phyloP scores from a whole-genome alignment of 2,888 invertebrate genomes.

The Calliphora vomitoria region DNA sequence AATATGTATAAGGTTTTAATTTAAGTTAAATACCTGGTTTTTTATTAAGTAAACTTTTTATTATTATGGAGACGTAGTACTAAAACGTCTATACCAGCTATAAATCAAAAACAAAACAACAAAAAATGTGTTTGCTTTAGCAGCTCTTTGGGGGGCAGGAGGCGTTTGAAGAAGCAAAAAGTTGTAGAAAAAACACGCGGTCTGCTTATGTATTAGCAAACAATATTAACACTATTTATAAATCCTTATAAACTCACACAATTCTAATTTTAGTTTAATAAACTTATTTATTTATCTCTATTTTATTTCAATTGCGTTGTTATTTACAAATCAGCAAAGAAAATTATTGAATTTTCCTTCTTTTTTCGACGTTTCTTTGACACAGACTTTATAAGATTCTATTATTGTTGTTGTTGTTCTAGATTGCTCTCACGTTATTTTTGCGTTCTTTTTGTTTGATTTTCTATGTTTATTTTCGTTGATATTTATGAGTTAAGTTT shows the following conservation, averaged over 20 bases:
- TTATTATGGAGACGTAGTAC: background rate
- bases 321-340: background rate
- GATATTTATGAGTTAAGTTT: background rate
- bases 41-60: background rate
- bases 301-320: background rate
- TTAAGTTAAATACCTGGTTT: conserved; percentile 16
- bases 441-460: background rate
- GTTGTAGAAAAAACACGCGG: conserved; percentile 54
- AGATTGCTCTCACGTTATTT: conserved; percentile 20
- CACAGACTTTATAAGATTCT: background rate
- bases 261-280: no score
- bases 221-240: background rate
- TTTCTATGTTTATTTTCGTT: background rate
- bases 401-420: conserved; percentile 22
- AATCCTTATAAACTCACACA: background rate
- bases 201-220: background rate
- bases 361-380: conserved; percentile 16
- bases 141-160: background rate
- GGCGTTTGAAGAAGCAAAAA: background rate
- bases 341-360: conserved; percentile 55
- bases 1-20: background rate
- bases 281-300: background rate
- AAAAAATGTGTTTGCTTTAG: conserved; percentile 20
- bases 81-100: conserved; percentile 16
- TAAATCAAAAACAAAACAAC: conserved; percentile 41